Evolutionary conservation across 2,113 vertebrate genomes (phyloP), one percentile per base, ranked within the genome.

Genomic region (Crotalus tigris): DNA sequence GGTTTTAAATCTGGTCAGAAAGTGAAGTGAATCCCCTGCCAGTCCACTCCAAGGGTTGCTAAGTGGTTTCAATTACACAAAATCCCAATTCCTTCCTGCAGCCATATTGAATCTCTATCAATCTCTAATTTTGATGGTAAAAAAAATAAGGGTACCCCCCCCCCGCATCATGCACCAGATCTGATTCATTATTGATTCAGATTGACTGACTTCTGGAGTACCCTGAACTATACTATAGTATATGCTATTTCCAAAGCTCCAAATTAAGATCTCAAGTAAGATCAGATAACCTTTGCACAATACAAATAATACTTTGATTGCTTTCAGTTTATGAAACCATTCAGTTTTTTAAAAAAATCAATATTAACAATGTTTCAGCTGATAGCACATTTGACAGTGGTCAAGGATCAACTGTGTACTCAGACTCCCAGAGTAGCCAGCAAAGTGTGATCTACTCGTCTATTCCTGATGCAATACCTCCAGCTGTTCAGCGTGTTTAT

Each of bases 331-430:
- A 57, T 92, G 58, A 89, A 87, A 81, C 54, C 93, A 88, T 23
- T 95, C 91, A 87, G 93, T 2, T 75, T 89, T 64, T 33, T 57
- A 0, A 0, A 92, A 24, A 46, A 58, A 57, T 33, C 53, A 57
- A 9, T 11, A 5, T 58, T 89, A 44, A 58, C 54, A 39, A 93
- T 92, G 59, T 94, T 95, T 1, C 97, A 99, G 99, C 99, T 85
- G 99, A 98, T 95, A 97, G 98, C 98, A 97, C 98, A 55, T 98
- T 98, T 49, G 99, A 99, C 97, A 98, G 98, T 8, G 98, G 98
- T 86, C 97, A 98, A 94, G 98, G 98, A 93, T 98, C 98, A 81
- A 96, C 98, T 0, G 97, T 99, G 85, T 98, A 98, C 91, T 98
- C 98, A 0, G 98, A 99, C 39, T 98, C 98, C 0, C 97, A 98